Evolutionary conservation across 1,140 invertebrate genomes (phyloP).

Genomic region (Geopemphigus sp.): DNA sequence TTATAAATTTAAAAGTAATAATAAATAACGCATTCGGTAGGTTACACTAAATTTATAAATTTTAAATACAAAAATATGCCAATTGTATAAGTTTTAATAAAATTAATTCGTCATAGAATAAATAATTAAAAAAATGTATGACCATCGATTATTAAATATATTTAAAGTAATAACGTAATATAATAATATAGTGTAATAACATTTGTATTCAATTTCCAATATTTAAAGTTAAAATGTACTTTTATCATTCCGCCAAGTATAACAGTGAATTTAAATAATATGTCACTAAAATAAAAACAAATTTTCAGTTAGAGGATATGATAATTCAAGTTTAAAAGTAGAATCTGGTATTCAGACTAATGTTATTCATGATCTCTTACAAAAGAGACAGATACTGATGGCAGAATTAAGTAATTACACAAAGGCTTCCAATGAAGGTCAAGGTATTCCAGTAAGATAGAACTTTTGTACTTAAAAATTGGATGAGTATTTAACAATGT

Average conservation of each 20-base stretch:
- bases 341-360: slow-evolving; percentile 69
- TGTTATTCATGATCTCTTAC: slow-evolving; percentile 74
- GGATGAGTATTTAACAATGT: not conserved
- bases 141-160: no score
- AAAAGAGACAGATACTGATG: slow-evolving; percentile 76
- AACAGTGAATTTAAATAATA: not conserved
- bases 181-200: no score
- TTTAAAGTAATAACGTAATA: no score
- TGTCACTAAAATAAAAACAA: slow-evolving; percentile 13
- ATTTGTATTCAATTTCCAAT: no score
- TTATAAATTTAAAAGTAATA: slow-evolving; percentile 5
- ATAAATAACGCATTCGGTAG: no score
- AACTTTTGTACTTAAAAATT: not conserved
- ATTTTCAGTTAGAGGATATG: slow-evolving; percentile 72
- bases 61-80: no score
- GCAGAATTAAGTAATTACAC: slow-evolving; percentile 82
- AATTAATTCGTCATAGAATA: no score
- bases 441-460: slow-evolving; percentile 54
- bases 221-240: no score
- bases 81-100: no score
- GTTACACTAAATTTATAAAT: no score
- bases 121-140: no score
- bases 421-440: slow-evolving; percentile 50
- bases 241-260: no score
- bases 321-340: slow-evolving; percentile 53